A percentile compares a stretch with the other conserved stretches of the same genome.
Evolutionary conservation across 2,797 vertebrate species (phyloP).

Genomic region (Valencia hispanica): DNA sequence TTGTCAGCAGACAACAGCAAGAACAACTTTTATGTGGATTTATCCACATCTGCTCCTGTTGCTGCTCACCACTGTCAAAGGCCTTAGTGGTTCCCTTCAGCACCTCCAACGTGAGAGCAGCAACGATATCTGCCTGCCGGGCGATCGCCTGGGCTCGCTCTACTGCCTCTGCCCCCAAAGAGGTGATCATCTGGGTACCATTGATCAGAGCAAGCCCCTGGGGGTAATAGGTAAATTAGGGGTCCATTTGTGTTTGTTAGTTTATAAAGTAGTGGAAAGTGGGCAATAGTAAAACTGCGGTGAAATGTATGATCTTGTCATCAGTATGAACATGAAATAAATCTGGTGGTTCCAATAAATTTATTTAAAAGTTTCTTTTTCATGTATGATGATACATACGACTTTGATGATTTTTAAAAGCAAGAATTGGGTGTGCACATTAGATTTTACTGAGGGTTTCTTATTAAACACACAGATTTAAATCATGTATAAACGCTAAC

Average conservation of each 20-base stretch:
- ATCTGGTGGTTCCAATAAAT: not conserved
- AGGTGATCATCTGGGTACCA: conserved; percentile 99
- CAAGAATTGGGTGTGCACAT: not conserved
- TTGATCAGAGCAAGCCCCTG: conserved; percentile 98
- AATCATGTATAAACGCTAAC: too few relatives aligned
- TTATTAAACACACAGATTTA: not conserved
- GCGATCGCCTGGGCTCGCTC: conserved; percentile 93
- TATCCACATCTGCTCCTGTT: conserved; percentile 21
- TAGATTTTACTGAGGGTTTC: not conserved
- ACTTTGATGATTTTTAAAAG: not conserved
- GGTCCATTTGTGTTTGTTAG: not conserved
- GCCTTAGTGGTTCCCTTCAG: conserved; percentile 97
- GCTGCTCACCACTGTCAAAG: conserved; percentile 91
- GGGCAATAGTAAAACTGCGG: not conserved
- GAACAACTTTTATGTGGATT: not conserved
- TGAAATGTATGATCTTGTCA: not conserved
- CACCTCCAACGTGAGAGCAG: conserved; percentile 96
- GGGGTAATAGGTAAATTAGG: not conserved
- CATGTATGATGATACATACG: not conserved
- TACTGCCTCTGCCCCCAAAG: conserved; percentile 94
- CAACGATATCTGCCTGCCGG: conserved; percentile 93
- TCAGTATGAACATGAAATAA: not conserved
- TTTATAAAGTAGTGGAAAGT: not conserved
- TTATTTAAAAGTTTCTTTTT: not conserved
- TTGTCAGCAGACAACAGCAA: too few relatives aligned